Percentiles rank a stretch among this genome's conserved stretches.
phyloP scores from a whole-genome alignment of 2,888 invertebrate genomes.

The Syrphus vitripennis region DNA sequence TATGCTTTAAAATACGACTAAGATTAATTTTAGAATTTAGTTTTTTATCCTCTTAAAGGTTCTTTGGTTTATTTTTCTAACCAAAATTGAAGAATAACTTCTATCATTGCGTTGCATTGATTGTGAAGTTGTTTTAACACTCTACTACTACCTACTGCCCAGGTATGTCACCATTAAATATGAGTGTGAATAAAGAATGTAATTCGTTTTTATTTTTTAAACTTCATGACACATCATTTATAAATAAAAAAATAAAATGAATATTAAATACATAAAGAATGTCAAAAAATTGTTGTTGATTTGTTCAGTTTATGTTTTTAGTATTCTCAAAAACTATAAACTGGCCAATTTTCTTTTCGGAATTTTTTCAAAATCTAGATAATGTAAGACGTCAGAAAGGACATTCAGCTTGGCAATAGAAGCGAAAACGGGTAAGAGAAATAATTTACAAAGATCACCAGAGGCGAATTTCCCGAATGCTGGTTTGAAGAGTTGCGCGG shows the following conservation, averaged over 20 bases:
- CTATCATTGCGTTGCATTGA: neutral
- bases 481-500: too few relatives aligned
- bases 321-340: too few relatives aligned
- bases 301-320: too few relatives aligned
- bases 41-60: conserved; percentile 7
- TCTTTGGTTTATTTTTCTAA: conserved; percentile 54
- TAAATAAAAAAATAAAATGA: conserved; percentile 8
- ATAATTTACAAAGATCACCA: too few relatives aligned
- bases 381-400: too few relatives aligned
- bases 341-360: too few relatives aligned
- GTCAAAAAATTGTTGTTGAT: neutral
- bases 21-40: conserved; percentile 38
- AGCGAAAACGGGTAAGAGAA: too few relatives aligned
- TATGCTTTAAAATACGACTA: neutral
- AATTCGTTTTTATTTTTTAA: conserved; percentile 30
- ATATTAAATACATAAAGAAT: conserved; percentile 11
- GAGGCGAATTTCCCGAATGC: too few relatives aligned
- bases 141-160: neutral
- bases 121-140: neutral
- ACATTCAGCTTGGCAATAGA: too few relatives aligned
- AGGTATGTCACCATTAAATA: neutral
- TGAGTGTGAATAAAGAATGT: conserved; percentile 26
- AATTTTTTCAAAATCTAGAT: too few relatives aligned
- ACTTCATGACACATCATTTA: conserved; percentile 33
- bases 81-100: conserved; percentile 27